Conservation (phyloP, 2,113 vertebrate genomes). For the Myotis yumanensis region DNA sequence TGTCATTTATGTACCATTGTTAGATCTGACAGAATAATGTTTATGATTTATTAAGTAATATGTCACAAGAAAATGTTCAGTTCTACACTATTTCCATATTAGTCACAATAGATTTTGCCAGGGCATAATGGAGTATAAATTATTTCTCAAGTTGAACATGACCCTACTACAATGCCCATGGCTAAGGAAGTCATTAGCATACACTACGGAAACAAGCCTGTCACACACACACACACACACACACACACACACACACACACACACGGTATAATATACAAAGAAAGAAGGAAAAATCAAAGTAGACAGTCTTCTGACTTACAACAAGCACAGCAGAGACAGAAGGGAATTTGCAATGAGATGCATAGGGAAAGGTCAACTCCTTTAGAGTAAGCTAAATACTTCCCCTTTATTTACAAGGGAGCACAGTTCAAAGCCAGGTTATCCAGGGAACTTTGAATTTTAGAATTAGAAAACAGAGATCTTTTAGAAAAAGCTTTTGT, state of each 20-base stretch:
- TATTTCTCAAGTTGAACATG: constrained; percentile 59
- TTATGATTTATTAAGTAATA: constrained; percentile 74
- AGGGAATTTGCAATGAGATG: background rate
- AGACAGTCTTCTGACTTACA: constrained; percentile 28
- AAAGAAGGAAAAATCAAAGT: constrained; percentile 40
- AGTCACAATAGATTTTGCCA: constrained; percentile 43
- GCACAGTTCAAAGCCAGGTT: constrained; percentile 40
- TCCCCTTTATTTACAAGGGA: background rate
- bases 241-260: background rate
- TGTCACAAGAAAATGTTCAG: constrained; percentile 51
- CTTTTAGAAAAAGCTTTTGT: background rate
- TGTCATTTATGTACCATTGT: constrained; percentile 43
- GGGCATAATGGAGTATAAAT: constrained; percentile 48
- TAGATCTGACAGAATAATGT: constrained; percentile 47
- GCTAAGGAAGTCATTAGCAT: constrained; percentile 58
- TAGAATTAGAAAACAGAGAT: constrained; percentile 19
- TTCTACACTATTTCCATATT: constrained; percentile 41
- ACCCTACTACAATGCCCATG: background rate
- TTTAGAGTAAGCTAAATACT: background rate
- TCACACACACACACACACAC: background rate
- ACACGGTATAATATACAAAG: background rate
- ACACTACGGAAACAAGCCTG: background rate
- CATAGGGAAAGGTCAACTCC: background rate
- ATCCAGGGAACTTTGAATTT: background rate
- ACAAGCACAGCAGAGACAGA: background rate